Percentiles rank a stretch among this genome's conserved stretches.
phyloP scores from a whole-genome alignment of 2,797 vertebrate species.

The Cheirogaleus major region DNA sequence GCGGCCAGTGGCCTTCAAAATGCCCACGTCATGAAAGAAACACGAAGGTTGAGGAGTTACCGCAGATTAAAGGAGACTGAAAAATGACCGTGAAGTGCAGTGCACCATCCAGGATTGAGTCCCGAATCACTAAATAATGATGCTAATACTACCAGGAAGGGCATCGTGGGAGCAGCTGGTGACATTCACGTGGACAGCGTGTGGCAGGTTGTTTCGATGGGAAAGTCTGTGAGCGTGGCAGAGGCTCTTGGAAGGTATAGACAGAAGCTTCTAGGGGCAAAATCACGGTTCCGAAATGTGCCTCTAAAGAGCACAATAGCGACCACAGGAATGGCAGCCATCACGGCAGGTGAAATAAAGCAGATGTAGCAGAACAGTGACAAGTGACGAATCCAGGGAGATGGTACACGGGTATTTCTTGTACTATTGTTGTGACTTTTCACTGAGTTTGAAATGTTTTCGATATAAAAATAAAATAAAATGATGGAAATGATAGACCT shows the following conservation, averaged over 20 bases:
- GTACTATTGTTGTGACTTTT: fast-evolving
- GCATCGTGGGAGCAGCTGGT: no score
- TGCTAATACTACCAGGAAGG: fast-evolving
- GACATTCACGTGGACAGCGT: fast-evolving
- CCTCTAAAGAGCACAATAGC: neutral
- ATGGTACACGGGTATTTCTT: fast-evolving
- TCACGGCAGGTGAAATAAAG: fast-evolving
- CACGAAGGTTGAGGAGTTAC: neutral
- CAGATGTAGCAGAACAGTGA: fast-evolving
- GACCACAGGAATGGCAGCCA: fast-evolving
- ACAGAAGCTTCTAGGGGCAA: no score
- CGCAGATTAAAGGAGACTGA: neutral
- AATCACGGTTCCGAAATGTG: fast-evolving
- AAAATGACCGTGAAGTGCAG: neutral
- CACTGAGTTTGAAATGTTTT: neutral
- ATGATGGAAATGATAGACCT: neutral
- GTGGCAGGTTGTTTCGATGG: fast-evolving
- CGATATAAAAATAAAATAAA: neutral
- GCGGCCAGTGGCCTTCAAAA: neutral
- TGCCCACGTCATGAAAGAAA: neutral
- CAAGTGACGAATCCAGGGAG: fast-evolving
- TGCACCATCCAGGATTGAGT: fast-evolving
- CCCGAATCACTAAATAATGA: no score
- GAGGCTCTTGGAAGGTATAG: fast-evolving
- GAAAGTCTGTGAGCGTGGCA: fast-evolving